These are phyloP conservation scores for Lepidonotus clava DNA, from an alignment of 2,888 invertebrate species.

Conservation along the genomic window DNA sequence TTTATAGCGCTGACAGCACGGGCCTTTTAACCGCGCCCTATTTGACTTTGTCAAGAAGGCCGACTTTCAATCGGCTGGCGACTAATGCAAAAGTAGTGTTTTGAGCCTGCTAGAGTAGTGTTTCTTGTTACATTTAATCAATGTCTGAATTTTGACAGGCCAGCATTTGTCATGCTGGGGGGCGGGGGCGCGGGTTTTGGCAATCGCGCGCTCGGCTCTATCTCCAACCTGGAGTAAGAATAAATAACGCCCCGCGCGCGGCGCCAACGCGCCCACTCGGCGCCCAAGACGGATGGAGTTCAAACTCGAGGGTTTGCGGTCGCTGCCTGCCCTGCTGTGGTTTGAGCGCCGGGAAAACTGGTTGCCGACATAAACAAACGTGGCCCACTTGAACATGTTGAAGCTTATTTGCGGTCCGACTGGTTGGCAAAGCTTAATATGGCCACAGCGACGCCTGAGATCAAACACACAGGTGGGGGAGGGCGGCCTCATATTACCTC, in stretches of 20 bases:
- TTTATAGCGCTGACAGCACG: slow-evolving; percentile 7
- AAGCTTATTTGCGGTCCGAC: slow-evolving; percentile 26
- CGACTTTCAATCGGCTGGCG: slow-evolving; percentile 38
- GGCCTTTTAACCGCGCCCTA: slow-evolving; percentile 50
- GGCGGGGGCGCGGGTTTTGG: neutral
- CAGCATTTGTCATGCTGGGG: slow-evolving; percentile 28
- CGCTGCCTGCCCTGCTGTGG: neutral
- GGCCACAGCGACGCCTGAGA: slow-evolving; percentile 9
- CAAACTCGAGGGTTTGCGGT: neutral
- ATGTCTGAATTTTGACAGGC: slow-evolving; percentile 50
- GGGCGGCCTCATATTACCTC: neutral
- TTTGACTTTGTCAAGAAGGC: slow-evolving; percentile 47
- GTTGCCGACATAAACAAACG: slow-evolving; percentile 23
- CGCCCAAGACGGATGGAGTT: slow-evolving; percentile 21
- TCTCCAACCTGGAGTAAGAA: slow-evolving; percentile 31
- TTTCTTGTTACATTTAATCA: slow-evolving; percentile 51
- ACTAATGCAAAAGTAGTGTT: slow-evolving; percentile 50
- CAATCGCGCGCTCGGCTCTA: slow-evolving; percentile 32
- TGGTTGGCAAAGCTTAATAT: slow-evolving; percentile 13
- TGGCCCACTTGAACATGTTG: slow-evolving; percentile 4
- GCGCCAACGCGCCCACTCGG: too few relatives aligned
- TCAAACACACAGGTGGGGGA: neutral
- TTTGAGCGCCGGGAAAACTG: neutral
- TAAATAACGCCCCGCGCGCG: neutral
- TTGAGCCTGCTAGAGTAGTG: slow-evolving; percentile 26